Conservation (phyloP, 2,113 vertebrate genomes). For the Saimiri boliviensis region DNA sequence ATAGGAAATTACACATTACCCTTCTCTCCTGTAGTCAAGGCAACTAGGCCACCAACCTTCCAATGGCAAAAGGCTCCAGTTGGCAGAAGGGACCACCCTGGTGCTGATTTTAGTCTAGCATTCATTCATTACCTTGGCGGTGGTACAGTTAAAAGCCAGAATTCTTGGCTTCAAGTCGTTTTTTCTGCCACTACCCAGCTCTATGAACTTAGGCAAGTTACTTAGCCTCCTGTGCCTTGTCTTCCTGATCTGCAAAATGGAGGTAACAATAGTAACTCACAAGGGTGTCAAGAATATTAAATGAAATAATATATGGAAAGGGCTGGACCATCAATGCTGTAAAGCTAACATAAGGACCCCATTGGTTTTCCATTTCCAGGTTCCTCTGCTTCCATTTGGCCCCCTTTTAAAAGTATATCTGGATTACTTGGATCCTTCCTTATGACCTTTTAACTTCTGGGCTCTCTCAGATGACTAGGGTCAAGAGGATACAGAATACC, state of each 20-base stretch:
- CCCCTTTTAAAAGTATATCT: not conserved
- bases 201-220: not conserved
- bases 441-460: not conserved
- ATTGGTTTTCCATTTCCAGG: not conserved
- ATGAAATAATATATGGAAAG: not conserved
- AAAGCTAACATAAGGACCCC: not conserved
- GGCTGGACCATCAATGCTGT: not conserved
- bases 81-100: not conserved
- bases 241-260: not conserved
- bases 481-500: not conserved
- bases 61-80: not conserved
- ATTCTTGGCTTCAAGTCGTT: not conserved
- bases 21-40: not conserved
- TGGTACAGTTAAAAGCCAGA: not conserved
- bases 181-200: not conserved
- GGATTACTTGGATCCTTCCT: not conserved
- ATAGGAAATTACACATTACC: not conserved
- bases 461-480: not conserved
- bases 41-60: not conserved
- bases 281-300: not conserved
- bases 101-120: not conserved
- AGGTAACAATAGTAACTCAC: not conserved
- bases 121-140: not conserved
- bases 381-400: not conserved
- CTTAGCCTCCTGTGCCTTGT: not conserved